Conservation (phyloP, 2,888 invertebrate genomes). For the Prosopocoilus inquinatus region DNA sequence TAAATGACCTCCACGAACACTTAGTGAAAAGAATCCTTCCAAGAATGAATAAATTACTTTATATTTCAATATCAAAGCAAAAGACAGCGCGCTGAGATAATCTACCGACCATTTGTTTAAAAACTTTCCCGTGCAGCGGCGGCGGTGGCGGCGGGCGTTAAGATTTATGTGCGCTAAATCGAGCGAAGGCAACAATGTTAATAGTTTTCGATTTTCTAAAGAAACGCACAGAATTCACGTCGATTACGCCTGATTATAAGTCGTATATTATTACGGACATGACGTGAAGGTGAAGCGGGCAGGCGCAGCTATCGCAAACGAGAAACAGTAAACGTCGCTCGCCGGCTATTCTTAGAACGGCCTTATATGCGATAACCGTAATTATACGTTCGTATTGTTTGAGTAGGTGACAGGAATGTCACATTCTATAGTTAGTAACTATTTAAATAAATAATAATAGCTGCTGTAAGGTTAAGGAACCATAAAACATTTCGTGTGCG, state of each 20-base stretch:
- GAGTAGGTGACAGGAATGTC: constrained; percentile 24
- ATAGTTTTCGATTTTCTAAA: constrained; percentile 1
- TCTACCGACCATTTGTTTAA: too few relatives aligned
- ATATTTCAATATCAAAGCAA: too few relatives aligned
- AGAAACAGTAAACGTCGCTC: constrained; percentile 20
- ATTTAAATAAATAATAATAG: too few relatives aligned
- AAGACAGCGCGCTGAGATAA: too few relatives aligned
- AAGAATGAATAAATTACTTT: too few relatives aligned
- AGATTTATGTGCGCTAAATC: not conserved
- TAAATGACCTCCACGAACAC: too few relatives aligned
- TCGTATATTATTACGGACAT: constrained; percentile 1
- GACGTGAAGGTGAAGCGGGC: constrained; percentile 1
- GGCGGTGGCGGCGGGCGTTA: too few relatives aligned
- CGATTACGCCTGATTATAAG: constrained; percentile 3
- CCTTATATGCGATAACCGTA: constrained; percentile 27
- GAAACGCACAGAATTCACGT: not conserved
- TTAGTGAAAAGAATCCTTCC: too few relatives aligned
- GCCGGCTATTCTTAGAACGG: constrained; percentile 24
- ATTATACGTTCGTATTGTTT: constrained; percentile 21
- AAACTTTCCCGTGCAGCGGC: too few relatives aligned
- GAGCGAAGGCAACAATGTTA: not conserved
- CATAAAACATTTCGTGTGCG: too few relatives aligned
- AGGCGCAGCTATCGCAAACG: constrained; percentile 18
- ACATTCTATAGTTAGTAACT: constrained; percentile 12
- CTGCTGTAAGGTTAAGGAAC: too few relatives aligned